These are phyloP conservation scores for Dicyrtoma fusca DNA, from an alignment of 2,888 invertebrate genomes.

Conservation along the genomic window DNA sequence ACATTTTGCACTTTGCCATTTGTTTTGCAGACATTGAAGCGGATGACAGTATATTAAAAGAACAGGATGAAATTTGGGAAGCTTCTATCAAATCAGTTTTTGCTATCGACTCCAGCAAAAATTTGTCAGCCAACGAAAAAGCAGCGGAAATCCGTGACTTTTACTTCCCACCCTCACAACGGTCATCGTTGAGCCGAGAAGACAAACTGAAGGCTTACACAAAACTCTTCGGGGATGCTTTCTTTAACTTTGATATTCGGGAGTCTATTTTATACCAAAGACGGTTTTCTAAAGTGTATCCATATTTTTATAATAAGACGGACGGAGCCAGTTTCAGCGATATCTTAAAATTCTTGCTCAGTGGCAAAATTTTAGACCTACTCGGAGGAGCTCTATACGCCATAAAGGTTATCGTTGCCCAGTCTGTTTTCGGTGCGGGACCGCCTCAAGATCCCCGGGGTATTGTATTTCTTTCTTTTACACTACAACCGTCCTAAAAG, in stretches of 20 bases:
- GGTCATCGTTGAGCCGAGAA: not conserved
- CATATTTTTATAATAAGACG: conserved; percentile 8
- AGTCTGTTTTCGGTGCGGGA: not conserved
- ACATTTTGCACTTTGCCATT: too few species aligned
- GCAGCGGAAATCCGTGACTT: not conserved
- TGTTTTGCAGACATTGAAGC: too few species aligned
- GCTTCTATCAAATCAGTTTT: too few species aligned
- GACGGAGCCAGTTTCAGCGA: not conserved
- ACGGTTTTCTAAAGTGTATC: conserved; percentile 4
- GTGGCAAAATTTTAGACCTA: too few species aligned
- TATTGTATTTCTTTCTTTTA: not conserved
- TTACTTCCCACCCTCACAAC: not conserved
- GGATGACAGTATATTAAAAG: not conserved
- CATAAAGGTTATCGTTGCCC: not conserved
- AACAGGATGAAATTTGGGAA: not conserved
- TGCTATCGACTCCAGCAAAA: too few species aligned
- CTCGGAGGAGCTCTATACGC: too few species aligned
- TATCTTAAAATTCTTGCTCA: not conserved
- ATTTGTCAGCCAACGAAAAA: not conserved
- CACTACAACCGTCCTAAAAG: not conserved
- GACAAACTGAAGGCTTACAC: not conserved
- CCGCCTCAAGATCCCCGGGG: not conserved
- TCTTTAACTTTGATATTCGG: conserved; percentile 6
- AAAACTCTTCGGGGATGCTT: not conserved
- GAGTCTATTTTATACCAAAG: not conserved